These are phyloP conservation scores for Oscheius sp. DNA, from an alignment of 2,888 invertebrate species.

Conservation along the genomic window DNA sequence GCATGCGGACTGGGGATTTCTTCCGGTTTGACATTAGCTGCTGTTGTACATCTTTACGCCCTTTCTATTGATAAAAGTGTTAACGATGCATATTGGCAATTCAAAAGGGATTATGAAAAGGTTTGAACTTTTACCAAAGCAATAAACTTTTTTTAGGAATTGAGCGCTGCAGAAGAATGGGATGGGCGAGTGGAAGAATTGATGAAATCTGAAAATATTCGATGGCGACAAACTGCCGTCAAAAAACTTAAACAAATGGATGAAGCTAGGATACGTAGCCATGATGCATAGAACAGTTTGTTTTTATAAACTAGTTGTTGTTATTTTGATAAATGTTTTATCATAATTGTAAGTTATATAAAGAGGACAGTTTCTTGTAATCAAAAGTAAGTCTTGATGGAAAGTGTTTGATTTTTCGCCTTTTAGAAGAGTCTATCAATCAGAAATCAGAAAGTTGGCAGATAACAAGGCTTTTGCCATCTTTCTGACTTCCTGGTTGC, in stretches of 20 bases:
- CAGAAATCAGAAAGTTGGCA: no score
- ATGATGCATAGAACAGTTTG: conserved; percentile 36
- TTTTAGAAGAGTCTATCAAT: no score
- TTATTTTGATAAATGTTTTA: no score
- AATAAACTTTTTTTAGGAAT: conserved; percentile 14
- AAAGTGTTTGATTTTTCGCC: no score
- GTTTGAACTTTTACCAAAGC: neutral
- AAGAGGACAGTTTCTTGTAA: no score
- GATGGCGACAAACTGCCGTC: conserved; percentile 51
- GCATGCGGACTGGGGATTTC: conserved; percentile 55
- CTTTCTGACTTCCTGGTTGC: no score
- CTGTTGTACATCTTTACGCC: conserved; percentile 53
- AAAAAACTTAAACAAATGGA: conserved; percentile 46
- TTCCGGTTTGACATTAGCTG: conserved; percentile 54
- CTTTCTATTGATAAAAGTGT: conserved; percentile 51
- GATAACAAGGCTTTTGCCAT: no score
- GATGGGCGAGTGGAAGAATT: conserved; percentile 41
- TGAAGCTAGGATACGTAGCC: conserved; percentile 35
- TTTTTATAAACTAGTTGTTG: no score
- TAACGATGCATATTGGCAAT: conserved; percentile 49
- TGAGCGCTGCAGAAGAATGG: conserved; percentile 33
- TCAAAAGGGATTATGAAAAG: conserved; percentile 52
- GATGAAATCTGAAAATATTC: conserved; percentile 46
- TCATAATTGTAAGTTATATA: no score
- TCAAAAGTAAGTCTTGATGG: no score